phyloP scores from a whole-genome alignment of 2,888 invertebrate species.

The Linyphia triangularis region DNA sequence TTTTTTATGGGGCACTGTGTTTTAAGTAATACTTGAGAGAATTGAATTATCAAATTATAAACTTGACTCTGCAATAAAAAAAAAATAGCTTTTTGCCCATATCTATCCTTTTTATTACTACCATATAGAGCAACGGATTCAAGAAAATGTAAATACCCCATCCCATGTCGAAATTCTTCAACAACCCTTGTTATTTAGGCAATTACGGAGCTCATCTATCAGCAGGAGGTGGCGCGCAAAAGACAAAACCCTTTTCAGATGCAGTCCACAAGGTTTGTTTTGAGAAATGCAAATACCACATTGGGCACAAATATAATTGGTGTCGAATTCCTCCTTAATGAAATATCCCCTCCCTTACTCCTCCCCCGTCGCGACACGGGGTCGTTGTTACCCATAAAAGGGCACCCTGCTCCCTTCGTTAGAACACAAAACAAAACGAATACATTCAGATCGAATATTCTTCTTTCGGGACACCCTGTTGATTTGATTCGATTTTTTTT shows the following conservation, averaged over 20 bases:
- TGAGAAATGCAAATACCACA: constrained; percentile 48
- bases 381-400: constrained; percentile 73
- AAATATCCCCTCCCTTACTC: constrained; percentile 28
- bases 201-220: constrained; percentile 10
- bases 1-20: no score
- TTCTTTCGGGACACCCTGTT: constrained; percentile 30
- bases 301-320: constrained; percentile 64
- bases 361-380: constrained; percentile 54
- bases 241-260: constrained; percentile 42
- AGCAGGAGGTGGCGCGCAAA: not conserved
- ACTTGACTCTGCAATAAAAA: no score
- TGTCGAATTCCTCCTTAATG: constrained; percentile 66
- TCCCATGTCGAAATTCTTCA: not conserved
- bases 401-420: constrained; percentile 52
- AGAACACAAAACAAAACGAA: not conserved
- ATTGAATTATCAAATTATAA: no score
- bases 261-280: constrained; percentile 25
- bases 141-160: not conserved
- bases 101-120: no score
- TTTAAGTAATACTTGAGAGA: no score
- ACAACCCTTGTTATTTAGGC: not conserved
- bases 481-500: constrained; percentile 7
- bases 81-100: no score
- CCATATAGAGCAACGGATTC: no score
- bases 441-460: not conserved